phyloP scores from a whole-genome alignment of 2,888 invertebrate species.

The Hyalella azteca region DNA sequence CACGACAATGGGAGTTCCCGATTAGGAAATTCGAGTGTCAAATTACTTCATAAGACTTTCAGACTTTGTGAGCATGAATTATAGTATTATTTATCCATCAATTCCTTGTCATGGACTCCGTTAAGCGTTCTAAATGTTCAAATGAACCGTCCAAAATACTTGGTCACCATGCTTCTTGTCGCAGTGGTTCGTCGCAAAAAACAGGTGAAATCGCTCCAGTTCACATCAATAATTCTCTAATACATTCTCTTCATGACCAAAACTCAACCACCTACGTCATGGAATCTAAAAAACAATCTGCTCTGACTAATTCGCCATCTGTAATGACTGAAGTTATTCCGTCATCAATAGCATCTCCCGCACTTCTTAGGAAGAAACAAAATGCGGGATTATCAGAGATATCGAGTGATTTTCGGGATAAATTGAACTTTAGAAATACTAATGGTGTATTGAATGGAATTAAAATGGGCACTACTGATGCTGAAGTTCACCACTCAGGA shows the following conservation, averaged over 20 bases:
- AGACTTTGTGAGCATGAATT: neutral
- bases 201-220: slow-evolving; percentile 57
- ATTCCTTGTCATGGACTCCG: neutral
- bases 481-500: slow-evolving; percentile 49
- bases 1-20: neutral
- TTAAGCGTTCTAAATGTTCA: slow-evolving; percentile 4
- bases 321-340: slow-evolving; percentile 23
- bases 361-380: neutral
- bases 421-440: slow-evolving; percentile 47
- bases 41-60: neutral
- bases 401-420: slow-evolving; percentile 48
- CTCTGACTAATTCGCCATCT: slow-evolving; percentile 25
- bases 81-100: neutral
- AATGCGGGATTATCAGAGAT: neutral
- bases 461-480: slow-evolving; percentile 57
- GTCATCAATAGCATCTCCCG: neutral
- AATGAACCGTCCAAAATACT: slow-evolving; percentile 33
- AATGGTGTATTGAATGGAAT: slow-evolving; percentile 55
- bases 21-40: neutral
- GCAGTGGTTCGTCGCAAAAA: neutral
- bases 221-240: slow-evolving; percentile 41
- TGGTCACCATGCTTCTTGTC: slow-evolving; percentile 1
- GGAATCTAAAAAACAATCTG: slow-evolving; percentile 30
- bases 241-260: neutral
- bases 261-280: slow-evolving; percentile 13